phyloP scores from a whole-genome alignment of 1,140 invertebrate genomes.

The Sweltsa coloradensis region DNA sequence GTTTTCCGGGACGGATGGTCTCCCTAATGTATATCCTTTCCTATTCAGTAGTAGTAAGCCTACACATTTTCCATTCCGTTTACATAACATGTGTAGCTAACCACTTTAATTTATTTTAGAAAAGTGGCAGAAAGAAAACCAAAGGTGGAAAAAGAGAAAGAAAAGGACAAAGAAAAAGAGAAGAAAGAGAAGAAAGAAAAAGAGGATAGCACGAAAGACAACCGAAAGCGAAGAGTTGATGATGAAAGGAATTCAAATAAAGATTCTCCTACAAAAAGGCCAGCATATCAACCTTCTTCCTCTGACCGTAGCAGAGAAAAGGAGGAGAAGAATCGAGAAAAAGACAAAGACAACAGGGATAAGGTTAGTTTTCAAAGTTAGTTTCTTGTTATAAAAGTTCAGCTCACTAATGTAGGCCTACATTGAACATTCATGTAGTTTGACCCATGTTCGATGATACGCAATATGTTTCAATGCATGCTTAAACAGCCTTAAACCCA shows the following conservation, averaged over 20 bases:
- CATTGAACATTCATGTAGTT: conserved; percentile 18
- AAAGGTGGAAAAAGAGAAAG: conserved; percentile 13
- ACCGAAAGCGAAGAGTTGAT: conserved; percentile 26
- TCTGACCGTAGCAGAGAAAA: conserved; percentile 28
- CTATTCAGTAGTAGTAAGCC: too few relatives aligned
- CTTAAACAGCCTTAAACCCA: conserved; percentile 25
- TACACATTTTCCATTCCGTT: too few relatives aligned
- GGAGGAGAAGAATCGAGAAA: conserved; percentile 26
- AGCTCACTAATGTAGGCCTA: conserved; percentile 25
- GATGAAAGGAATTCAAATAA: conserved; percentile 30
- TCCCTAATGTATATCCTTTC: too few relatives aligned
- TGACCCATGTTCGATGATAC: conserved; percentile 30
- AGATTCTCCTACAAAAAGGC: conserved; percentile 19
- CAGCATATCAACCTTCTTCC: conserved; percentile 18
- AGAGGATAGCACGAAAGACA: conserved; percentile 15
- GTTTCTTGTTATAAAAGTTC: conserved; percentile 27
- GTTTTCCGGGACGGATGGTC: too few relatives aligned
- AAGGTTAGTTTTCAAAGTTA: conserved; percentile 19
- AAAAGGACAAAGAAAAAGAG: conserved; percentile 15
- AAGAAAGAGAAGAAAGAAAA: conserved; percentile 27
- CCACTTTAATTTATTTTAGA: too few relatives aligned
- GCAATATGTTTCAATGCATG: conserved; percentile 27
- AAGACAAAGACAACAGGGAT: background rate
- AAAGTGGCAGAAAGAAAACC: conserved; percentile 4
- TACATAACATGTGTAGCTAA: too few relatives aligned